phyloP scores from a whole-genome alignment of 2,113 vertebrate genomes.

The Malaclemys terrapin region DNA sequence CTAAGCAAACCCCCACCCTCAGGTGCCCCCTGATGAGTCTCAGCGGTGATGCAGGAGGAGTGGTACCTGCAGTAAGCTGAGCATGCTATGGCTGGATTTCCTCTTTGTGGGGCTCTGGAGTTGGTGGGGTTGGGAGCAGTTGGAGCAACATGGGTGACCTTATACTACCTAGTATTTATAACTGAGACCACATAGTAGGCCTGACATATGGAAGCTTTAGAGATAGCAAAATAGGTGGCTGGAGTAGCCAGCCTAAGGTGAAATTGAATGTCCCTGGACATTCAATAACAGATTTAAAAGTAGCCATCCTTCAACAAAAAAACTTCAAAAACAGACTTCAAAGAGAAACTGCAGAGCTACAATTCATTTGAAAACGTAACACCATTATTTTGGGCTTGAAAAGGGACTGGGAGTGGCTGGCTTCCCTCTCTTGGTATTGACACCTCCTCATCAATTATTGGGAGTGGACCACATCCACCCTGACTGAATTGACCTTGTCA shows the following conservation, averaged over 20 bases:
- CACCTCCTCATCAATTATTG: no score
- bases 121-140: not conserved
- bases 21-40: not conserved
- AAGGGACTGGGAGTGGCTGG: no score
- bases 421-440: no score
- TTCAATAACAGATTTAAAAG: no score
- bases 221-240: fast-evolving
- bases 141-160: fast-evolving
- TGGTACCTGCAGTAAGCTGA: not conserved
- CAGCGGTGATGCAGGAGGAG: not conserved
- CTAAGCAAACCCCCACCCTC: not conserved
- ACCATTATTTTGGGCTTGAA: no score
- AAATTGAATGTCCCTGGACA: not conserved
- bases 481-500: no score
- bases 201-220: not conserved
- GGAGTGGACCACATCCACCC: no score
- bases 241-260: not conserved
- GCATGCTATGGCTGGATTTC: not conserved
- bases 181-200: not conserved
- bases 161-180: not conserved
- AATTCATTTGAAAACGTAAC: no score
- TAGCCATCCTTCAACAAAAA: no score
- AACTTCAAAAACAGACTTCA: no score
- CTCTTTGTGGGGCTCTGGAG: not conserved
- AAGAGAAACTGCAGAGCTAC: no score